Conservation (phyloP, 2,797 vertebrate genomes). For the Taenioides sp. region DNA sequence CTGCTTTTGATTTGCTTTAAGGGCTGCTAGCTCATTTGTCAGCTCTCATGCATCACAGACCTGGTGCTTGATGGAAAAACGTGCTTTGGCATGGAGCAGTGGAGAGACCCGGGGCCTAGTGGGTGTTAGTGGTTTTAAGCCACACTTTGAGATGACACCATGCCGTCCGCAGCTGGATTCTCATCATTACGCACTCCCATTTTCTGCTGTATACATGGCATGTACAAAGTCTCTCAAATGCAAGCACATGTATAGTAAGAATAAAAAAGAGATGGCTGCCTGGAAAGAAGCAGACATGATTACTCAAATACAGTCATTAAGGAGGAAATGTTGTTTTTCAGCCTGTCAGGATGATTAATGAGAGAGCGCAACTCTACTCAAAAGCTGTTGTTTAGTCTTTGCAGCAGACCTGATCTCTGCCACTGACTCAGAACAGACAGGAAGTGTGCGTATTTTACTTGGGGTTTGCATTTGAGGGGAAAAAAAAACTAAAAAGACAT, state of each 20-base stretch:
- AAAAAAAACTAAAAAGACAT: conserved; percentile 18
- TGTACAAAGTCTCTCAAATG: conserved; percentile 44
- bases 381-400: conserved; percentile 97
- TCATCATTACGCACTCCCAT: conserved; percentile 61
- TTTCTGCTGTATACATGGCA: conserved; percentile 34
- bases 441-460: conserved; percentile 45
- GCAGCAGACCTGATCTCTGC: conserved; percentile 88
- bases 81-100: conserved; percentile 73
- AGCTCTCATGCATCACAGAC: conserved; percentile 74
- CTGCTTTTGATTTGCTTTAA: conserved; percentile 75
- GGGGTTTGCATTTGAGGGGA: conserved; percentile 7
- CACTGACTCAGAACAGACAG: conserved; percentile 85
- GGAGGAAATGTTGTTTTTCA: conserved; percentile 97
- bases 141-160: conserved; percentile 60
- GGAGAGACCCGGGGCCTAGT: conserved; percentile 63
- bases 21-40: conserved; percentile 66
- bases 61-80: conserved; percentile 66
- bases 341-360: conserved; percentile 98
- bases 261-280: conserved; percentile 52
- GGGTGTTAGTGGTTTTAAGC: conserved; percentile 62
- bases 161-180: conserved; percentile 60
- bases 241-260: conserved; percentile 42
- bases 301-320: conserved; percentile 98
- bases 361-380: conserved; percentile 87
- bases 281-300: conserved; percentile 82